These are phyloP conservation scores for Tenebrio molitor DNA, from an alignment of 1,140 invertebrate species.

Conservation along the genomic window DNA sequence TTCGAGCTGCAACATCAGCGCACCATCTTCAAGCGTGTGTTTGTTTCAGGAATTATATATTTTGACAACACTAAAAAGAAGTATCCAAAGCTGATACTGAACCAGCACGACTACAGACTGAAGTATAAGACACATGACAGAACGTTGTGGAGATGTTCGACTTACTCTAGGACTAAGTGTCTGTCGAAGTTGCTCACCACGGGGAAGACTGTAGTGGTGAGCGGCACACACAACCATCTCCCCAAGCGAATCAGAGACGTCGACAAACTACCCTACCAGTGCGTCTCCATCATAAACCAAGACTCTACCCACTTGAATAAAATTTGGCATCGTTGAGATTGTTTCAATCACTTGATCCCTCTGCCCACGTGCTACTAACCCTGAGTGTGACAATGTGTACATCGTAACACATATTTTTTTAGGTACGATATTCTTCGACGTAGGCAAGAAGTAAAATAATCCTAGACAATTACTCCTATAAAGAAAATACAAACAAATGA, in stretches of 20 bases:
- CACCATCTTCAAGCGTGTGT: too few relatives aligned
- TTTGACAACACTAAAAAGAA: conserved; percentile 50
- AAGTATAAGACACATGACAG: conserved; percentile 49
- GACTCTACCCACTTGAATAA: too few relatives aligned
- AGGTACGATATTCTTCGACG: conserved; percentile 53
- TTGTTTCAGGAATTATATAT: conserved; percentile 50
- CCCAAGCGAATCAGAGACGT: too few relatives aligned
- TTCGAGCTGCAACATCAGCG: too few relatives aligned
- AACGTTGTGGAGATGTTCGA: conserved; percentile 57
- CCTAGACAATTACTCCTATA: conserved; percentile 44
- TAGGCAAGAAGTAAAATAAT: conserved; percentile 55
- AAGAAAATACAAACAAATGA: conserved; percentile 47
- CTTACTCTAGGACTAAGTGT: conserved; percentile 57
- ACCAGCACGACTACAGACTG: conserved; percentile 46
- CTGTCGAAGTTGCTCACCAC: conserved; percentile 49
- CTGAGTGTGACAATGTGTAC: too few relatives aligned
- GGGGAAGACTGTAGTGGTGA: conserved; percentile 51
- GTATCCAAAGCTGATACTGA: conserved; percentile 52
- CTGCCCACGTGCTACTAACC: too few relatives aligned
- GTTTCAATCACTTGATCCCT: too few relatives aligned
- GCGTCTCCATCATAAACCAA: too few relatives aligned
- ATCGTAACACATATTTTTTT: conserved; percentile 44
- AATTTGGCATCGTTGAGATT: too few relatives aligned
- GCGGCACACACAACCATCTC: conserved; percentile 53
- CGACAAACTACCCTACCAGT: too few relatives aligned